Conservation (phyloP, 1,140 invertebrate species). For the Drosophila repletoides region DNA sequence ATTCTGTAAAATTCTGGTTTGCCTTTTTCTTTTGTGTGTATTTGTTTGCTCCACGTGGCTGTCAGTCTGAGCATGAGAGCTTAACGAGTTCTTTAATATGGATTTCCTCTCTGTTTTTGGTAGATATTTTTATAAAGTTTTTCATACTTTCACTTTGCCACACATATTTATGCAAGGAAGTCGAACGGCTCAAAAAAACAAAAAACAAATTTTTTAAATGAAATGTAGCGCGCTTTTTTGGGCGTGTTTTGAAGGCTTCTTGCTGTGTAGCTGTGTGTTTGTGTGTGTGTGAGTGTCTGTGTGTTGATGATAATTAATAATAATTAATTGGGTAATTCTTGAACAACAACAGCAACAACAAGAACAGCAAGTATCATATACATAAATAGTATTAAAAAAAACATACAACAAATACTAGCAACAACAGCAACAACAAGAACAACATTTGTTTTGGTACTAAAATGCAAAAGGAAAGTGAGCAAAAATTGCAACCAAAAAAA, state of each 20-base stretch:
- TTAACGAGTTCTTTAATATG: too few species aligned
- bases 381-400: slow-evolving; percentile 53
- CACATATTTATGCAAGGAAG: too few species aligned
- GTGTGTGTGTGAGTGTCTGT: slow-evolving; percentile 25
- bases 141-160: slow-evolving; percentile 10
- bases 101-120: too few species aligned
- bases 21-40: slow-evolving; percentile 7
- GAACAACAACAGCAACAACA: slow-evolving; percentile 63
- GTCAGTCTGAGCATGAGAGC: too few species aligned
- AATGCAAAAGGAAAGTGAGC: slow-evolving; percentile 50
- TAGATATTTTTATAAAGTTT: too few species aligned
- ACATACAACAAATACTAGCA: slow-evolving; percentile 65
- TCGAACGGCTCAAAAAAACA: slow-evolving; percentile 4
- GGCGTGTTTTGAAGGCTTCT: slow-evolving; percentile 21
- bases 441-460: slow-evolving; percentile 19
- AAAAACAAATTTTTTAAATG: slow-evolving; percentile 25
- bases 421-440: slow-evolving; percentile 43
- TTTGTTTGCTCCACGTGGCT: slow-evolving; percentile 57
- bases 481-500: slow-evolving; percentile 35
- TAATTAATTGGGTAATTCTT: slow-evolving; percentile 59
- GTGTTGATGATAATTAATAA: slow-evolving; percentile 26
- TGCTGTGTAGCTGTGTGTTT: slow-evolving; percentile 7
- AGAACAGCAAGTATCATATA: slow-evolving; percentile 65
- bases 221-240: slow-evolving; percentile 41
- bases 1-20: slow-evolving; percentile 18